Evolutionary conservation across 2,888 invertebrate species (phyloP).

Genomic region (Nephrotoma guestfalica): DNA sequence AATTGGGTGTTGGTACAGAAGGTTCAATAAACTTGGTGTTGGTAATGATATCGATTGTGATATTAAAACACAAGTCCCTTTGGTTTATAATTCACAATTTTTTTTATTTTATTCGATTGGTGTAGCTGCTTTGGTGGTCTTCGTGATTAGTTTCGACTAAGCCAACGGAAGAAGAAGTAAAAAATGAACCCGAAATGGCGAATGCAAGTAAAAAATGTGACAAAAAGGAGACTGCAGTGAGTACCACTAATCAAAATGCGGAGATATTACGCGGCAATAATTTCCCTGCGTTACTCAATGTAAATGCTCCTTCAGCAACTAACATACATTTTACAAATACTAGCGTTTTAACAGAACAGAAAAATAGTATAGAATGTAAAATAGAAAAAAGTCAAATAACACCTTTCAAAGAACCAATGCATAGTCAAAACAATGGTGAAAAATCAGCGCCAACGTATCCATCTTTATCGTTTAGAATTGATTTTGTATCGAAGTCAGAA

Average conservation of each 20-base stretch:
- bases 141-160: conserved; percentile 42
- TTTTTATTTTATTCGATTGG: no score
- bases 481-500: neutral
- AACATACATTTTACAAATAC: neutral
- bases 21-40: no score
- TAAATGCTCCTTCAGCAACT: neutral
- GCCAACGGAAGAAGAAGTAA: conserved; percentile 31
- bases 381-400: neutral
- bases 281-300: neutral
- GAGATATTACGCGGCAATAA: neutral
- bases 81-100: no score
- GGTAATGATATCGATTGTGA: no score
- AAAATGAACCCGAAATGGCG: neutral
- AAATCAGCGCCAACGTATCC: neutral
- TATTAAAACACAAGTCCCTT: no score
- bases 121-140: no score
- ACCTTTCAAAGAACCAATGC: neutral
- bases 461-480: neutral
- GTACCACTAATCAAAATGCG: neutral
- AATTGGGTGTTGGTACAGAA: no score
- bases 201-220: neutral
- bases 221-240: neutral
- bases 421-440: neutral
- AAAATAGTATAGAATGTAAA: neutral
- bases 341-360: neutral